Evolutionary conservation across 2,797 vertebrate genomes (phyloP).

Genomic region (Saxicola maurus): DNA sequence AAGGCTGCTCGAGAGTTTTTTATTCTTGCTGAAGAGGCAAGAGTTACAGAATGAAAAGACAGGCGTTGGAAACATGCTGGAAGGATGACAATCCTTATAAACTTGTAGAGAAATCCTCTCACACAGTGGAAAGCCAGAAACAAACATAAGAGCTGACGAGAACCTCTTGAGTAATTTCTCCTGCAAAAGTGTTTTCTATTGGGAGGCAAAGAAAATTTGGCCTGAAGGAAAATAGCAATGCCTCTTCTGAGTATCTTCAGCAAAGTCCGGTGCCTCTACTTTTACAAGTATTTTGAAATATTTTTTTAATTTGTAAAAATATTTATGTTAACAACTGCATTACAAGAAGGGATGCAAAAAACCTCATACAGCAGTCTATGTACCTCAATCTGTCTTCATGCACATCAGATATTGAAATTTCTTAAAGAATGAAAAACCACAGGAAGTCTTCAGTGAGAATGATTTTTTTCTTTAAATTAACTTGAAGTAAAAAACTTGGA

Average conservation of each 20-base stretch:
- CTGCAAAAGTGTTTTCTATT: neutral
- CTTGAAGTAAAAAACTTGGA: neutral
- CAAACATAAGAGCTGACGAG: neutral
- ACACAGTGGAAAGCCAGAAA: neutral
- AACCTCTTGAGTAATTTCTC: neutral
- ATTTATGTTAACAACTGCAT: neutral
- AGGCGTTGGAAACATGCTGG: neutral
- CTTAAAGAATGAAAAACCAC: neutral
- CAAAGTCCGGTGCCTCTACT: neutral
- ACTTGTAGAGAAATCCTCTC: neutral
- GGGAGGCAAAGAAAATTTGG: neutral
- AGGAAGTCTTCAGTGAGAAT: neutral
- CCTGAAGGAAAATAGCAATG: neutral
- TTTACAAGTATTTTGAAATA: neutral
- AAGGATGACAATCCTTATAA: neutral
- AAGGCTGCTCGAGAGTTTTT: neutral
- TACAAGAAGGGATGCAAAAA: neutral
- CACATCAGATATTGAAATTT: neutral
- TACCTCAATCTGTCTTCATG: neutral
- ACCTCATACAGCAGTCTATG: neutral
- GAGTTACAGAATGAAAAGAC: neutral
- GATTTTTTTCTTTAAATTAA: neutral
- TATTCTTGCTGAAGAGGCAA: neutral
- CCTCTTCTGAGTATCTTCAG: neutral
- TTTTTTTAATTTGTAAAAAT: neutral